phyloP scores from a whole-genome alignment of 1,140 invertebrate species.

The Pogonomyrmex barbatus region DNA sequence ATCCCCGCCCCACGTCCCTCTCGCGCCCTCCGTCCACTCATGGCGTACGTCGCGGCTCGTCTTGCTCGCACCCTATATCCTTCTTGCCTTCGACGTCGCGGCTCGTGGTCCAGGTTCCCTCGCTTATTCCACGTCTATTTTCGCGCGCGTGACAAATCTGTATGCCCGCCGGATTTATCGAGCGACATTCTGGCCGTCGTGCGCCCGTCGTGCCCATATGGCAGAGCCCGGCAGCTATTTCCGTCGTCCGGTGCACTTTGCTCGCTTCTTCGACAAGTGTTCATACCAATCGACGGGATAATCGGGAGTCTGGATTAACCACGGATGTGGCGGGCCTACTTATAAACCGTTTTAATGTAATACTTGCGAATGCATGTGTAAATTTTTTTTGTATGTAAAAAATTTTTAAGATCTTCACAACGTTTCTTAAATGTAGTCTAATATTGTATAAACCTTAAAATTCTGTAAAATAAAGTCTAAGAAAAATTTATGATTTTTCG shows the following conservation, averaged over 20 bases:
- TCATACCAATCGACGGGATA: slow-evolving; percentile 54
- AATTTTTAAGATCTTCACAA: slow-evolving; percentile 4
- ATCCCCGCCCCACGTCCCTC: slow-evolving; percentile 70
- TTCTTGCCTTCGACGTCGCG: slow-evolving; percentile 3
- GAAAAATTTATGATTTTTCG: neutral
- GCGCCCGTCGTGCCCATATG: slow-evolving; percentile 71
- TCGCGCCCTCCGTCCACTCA: neutral
- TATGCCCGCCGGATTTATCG: slow-evolving; percentile 74
- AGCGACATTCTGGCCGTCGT: slow-evolving; percentile 71
- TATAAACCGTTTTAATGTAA: neutral
- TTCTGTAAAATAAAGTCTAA: neutral
- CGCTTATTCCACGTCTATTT: slow-evolving; percentile 74
- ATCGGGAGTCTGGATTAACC: slow-evolving; percentile 28
- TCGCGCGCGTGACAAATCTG: slow-evolving; percentile 76
- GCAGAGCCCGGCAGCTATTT: slow-evolving; percentile 69
- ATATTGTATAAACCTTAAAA: neutral
- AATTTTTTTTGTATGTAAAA: neutral
- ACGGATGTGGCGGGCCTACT: neutral
- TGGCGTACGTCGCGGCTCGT: neutral
- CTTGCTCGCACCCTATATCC: slow-evolving; percentile 28
- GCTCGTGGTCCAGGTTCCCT: slow-evolving; percentile 24
- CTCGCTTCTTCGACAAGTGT: slow-evolving; percentile 67
- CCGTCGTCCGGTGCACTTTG: slow-evolving; percentile 61
- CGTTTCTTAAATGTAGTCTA: neutral
- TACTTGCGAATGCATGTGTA: neutral